Percentiles rank a stretch among this genome's conserved stretches.
Conservation (phyloP, 2,888 invertebrate genomes). For the Macropis europaea region DNA sequence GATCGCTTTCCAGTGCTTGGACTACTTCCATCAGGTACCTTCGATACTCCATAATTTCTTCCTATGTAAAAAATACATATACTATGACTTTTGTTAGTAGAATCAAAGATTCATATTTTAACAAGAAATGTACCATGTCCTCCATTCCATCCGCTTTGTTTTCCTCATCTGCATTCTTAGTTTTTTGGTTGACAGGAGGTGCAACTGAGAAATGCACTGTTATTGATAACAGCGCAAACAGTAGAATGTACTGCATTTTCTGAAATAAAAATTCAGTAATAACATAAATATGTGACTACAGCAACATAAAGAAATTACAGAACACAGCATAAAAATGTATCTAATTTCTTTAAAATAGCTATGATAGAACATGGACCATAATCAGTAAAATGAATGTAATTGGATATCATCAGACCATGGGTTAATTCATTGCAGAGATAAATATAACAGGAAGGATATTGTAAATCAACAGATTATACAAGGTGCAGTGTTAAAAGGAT, state of each 20-base stretch:
- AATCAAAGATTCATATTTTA: background rate
- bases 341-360: too few species aligned
- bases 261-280: slow-evolving; percentile 6
- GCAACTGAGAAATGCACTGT: slow-evolving; percentile 76
- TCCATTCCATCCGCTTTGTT: slow-evolving; percentile 66
- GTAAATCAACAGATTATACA: too few species aligned
- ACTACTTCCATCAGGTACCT: slow-evolving; percentile 95
- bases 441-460: too few species aligned
- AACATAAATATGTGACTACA: too few species aligned
- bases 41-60: slow-evolving; percentile 87
- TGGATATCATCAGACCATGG: too few species aligned
- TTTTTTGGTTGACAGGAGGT: slow-evolving; percentile 80
- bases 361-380: too few species aligned
- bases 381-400: too few species aligned
- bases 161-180: slow-evolving; percentile 69
- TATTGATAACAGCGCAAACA: slow-evolving; percentile 36
- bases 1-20: slow-evolving; percentile 93
- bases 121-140: slow-evolving; percentile 30
- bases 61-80: slow-evolving; percentile 30
- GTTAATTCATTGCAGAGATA: too few species aligned
- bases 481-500: too few species aligned
- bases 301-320: too few species aligned
- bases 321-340: too few species aligned
- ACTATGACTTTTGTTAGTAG: background rate
- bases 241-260: slow-evolving; percentile 55